phyloP scores from a whole-genome alignment of 2,113 vertebrate genomes.

The Fulmarus glacialis region DNA sequence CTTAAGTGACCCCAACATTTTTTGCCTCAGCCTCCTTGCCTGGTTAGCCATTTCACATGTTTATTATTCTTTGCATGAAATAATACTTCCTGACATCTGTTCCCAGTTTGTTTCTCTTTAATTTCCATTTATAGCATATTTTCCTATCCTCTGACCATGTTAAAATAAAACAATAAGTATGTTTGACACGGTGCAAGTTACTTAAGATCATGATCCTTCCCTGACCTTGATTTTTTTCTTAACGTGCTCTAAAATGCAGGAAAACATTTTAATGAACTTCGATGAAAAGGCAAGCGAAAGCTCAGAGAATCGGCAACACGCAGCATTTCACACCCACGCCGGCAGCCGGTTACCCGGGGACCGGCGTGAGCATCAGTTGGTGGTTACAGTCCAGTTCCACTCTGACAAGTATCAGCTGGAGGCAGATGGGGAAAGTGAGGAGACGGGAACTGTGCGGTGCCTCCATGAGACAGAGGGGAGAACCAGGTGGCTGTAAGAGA shows the following conservation, averaged over 20 bases:
- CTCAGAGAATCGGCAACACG: not conserved
- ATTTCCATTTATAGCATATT: constrained; percentile 70
- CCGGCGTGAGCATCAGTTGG: not conserved
- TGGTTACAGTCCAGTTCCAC: not conserved
- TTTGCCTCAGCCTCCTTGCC: not conserved
- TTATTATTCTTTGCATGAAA: constrained; percentile 58
- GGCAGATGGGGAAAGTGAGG: not conserved
- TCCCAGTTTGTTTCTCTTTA: constrained; percentile 69
- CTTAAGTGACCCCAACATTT: not conserved
- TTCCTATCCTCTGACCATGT: constrained; percentile 60
- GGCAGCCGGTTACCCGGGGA: not conserved
- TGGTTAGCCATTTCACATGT: not conserved
- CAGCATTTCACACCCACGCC: accelerated
- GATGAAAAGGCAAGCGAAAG: not conserved
- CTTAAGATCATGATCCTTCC: constrained; percentile 38
- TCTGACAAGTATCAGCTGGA: not conserved
- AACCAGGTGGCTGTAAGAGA: not conserved
- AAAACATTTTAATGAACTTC: not conserved
- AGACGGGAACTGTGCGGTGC: not conserved
- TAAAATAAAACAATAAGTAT: constrained; percentile 67
- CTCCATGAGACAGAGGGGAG: accelerated
- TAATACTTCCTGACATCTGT: constrained; percentile 66
- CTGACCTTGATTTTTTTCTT: not conserved
- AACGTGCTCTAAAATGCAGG: not conserved
- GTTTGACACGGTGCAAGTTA: constrained; percentile 44